Conservation (phyloP, 1,140 invertebrate genomes). For the Cephus cinctus region DNA sequence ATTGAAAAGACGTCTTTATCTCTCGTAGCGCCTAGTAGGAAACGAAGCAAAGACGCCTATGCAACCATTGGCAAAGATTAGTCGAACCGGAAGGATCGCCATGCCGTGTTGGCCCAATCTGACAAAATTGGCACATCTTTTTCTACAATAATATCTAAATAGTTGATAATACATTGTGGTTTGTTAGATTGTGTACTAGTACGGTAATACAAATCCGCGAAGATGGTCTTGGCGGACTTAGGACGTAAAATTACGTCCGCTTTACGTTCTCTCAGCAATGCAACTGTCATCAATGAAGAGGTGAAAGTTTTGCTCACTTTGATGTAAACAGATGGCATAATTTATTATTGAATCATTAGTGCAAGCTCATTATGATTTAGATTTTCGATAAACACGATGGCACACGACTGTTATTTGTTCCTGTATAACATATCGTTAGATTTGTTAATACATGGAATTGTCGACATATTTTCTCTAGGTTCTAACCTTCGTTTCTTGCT, state of each 20-base stretch:
- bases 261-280: conserved; percentile 94
- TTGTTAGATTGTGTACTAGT: not conserved
- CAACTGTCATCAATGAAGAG: conserved; percentile 98
- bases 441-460: too few species aligned
- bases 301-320: conserved; percentile 52
- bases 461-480: too few species aligned
- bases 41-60: too few species aligned
- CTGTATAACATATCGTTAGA: too few species aligned
- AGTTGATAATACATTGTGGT: not conserved
- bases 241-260: conserved; percentile 99
- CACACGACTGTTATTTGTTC: too few species aligned
- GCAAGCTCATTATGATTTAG: too few species aligned
- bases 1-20: too few species aligned
- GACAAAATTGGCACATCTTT: not conserved
- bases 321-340: conserved; percentile 36
- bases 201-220: conserved; percentile 32
- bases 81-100: conserved; percentile 2
- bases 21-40: too few species aligned
- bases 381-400: too few species aligned
- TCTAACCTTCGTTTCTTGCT: too few species aligned
- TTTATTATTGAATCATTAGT: too few species aligned
- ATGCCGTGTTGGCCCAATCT: conserved; percentile 1
- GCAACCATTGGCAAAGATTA: too few species aligned
- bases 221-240: conserved; percentile 99
- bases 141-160: conserved; percentile 4